phyloP scores from a whole-genome alignment of 2,888 invertebrate genomes.

The Hypolimnas misippus region DNA sequence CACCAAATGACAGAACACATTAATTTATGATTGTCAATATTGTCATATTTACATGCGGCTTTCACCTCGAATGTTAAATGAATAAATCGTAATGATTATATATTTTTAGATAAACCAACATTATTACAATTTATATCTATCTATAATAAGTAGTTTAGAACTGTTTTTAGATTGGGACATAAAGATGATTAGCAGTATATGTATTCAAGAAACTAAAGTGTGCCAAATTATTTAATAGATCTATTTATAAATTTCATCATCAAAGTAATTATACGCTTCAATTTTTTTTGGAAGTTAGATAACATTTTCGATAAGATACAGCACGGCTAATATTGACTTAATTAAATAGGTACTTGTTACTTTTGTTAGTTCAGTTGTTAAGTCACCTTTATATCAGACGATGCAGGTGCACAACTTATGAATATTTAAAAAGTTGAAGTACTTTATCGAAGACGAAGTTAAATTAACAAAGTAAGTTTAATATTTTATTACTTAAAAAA shows the following conservation, averaged over 20 bases:
- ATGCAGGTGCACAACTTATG: too few relatives aligned
- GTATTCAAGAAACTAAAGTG: slow-evolving; percentile 15
- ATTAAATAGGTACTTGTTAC: neutral
- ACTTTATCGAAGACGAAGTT: neutral
- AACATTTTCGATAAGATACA: slow-evolving; percentile 8
- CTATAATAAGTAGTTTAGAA: neutral
- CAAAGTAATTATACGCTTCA: slow-evolving; percentile 13
- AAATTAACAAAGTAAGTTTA: neutral
- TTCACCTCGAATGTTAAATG: too few relatives aligned
- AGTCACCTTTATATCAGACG: too few relatives aligned
- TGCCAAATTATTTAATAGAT: slow-evolving; percentile 38
- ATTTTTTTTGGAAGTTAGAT: slow-evolving; percentile 15
- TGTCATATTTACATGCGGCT: too few relatives aligned
- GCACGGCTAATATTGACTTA: neutral
- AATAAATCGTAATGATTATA: neutral
- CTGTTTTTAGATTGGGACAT: slow-evolving; percentile 5
- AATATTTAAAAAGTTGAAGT: too few relatives aligned
- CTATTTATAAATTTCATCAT: slow-evolving; percentile 32
- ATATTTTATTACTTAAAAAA: too few relatives aligned
- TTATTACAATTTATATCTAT: neutral
- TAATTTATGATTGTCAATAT: too few relatives aligned
- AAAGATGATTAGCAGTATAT: neutral
- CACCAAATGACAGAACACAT: too few relatives aligned
- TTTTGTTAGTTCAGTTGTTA: too few relatives aligned
- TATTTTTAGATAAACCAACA: neutral